Evolutionary conservation across 2,888 invertebrate genomes (phyloP).

Genomic region (Gari tellinella): DNA sequence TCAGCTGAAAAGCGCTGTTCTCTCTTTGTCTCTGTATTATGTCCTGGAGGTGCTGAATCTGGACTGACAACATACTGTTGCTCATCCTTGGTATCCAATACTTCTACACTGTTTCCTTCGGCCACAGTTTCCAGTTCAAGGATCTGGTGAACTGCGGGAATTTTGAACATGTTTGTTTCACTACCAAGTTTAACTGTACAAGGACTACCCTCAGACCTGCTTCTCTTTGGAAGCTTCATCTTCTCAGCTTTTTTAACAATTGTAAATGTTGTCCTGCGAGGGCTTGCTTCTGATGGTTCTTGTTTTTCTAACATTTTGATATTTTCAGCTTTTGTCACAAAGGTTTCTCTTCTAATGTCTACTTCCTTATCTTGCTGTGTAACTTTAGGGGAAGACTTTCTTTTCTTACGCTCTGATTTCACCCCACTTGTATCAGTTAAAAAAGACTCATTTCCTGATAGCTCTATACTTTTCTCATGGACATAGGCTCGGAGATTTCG

Average conservation of each 20-base stretch:
- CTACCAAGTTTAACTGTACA: no score
- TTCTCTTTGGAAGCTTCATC: constrained; percentile 11
- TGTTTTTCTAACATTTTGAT: constrained; percentile 43
- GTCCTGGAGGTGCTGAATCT: not conserved
- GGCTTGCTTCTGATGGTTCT: constrained; percentile 61
- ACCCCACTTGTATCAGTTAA: not conserved
- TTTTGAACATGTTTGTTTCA: no score
- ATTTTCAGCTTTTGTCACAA: constrained; percentile 41
- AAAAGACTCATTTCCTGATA: constrained; percentile 6
- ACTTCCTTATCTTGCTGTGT: constrained; percentile 28
- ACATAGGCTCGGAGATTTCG: constrained; percentile 62
- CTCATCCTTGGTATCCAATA: no score
- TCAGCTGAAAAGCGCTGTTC: constrained; percentile 34
- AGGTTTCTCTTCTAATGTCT: constrained; percentile 39
- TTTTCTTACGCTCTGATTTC: not conserved
- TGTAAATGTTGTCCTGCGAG: constrained; percentile 70
- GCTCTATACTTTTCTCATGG: constrained; percentile 51
- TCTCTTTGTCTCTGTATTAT: constrained; percentile 1
- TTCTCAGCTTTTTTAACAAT: constrained; percentile 43
- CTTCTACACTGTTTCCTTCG: no score
- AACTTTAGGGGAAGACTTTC: constrained; percentile 26
- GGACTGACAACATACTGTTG: no score
- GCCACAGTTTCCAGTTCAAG: no score
- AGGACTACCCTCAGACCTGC: constrained; percentile 15
- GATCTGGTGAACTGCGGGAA: no score